phyloP scores from a whole-genome alignment of 2,113 vertebrate species.

The Phaethon lepturus region DNA sequence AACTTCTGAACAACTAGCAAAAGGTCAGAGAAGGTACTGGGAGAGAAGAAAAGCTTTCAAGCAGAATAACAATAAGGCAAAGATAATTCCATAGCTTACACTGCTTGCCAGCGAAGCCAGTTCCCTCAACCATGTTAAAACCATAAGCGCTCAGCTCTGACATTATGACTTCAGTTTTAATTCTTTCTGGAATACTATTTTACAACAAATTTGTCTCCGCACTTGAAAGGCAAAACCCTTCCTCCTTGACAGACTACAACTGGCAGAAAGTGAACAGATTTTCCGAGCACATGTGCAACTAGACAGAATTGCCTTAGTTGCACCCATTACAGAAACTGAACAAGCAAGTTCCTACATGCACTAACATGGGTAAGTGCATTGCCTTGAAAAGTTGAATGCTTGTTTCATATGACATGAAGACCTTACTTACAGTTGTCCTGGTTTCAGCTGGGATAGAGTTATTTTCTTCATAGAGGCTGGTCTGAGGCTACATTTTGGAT shows the following conservation, averaged over 20 bases:
- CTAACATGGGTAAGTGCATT: neutral
- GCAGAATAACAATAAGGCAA: neutral
- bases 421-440: neutral
- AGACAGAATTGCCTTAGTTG: neutral
- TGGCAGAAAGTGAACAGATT: neutral
- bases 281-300: neutral
- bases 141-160: neutral
- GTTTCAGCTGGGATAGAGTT: no score
- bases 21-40: neutral
- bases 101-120: neutral
- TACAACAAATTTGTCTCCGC: neutral
- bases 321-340: neutral
- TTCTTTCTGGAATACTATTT: neutral
- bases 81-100: neutral
- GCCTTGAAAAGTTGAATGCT: neutral
- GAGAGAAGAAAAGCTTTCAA: neutral
- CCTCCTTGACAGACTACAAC: neutral
- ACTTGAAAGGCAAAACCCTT: neutral
- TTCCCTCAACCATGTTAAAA: neutral
- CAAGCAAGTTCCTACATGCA: neutral
- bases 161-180: neutral
- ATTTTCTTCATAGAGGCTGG: no score
- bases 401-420: neutral
- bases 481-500: no score
- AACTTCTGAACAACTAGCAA: neutral